Base-by-base conservation (phyloP, 30 jellyfish, hydroid and myxozoan genomes). In the Phacellophora camtschatica region DNA sequence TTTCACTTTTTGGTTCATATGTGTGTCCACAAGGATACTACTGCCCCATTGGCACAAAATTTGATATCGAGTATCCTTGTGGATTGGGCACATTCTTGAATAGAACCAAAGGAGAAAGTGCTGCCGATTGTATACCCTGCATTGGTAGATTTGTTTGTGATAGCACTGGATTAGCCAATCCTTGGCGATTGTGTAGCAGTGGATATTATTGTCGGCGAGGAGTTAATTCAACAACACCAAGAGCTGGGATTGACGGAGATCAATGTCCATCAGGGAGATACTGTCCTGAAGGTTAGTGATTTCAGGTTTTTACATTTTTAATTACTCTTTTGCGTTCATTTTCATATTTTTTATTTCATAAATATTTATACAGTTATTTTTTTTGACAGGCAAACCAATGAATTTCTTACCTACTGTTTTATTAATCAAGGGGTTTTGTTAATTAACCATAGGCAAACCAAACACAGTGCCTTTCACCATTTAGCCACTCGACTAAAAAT, bases 191-290 rank as follows among this genome's bases (percentile, higher is more conserved):
- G 35, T 93, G 99, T 41, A 29, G 96, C 18, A 89, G 96, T 74
- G 99, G 99, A 13, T 93, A 86, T 81, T 93, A 74, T 53, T 93
- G 99, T 51, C 82, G 94, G 37, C 77, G 68, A 18, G 99, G 99
- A 20, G 82, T 91, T 22, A 93, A 86, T 39, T 59, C 92, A 28
- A 93, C 99, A 4, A 85, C 99, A 5, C 99, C 99, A 12, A 68
- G 86, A 35, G 90, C 85, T 10, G 98, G 95, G 8, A 61, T 19
- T 0, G 73, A 65, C 12, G 97, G 95, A 2, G 91, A 93, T 64
- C 90, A 59, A 24, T 93, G 99, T 62, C 97, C 97, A 16, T 79
- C 96, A 13, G 99, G 99, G 20, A 51, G 85, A 12, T 93, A 85
- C 61, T 93, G 99, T 62, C 94, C 90, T 7, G 78, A 81, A 86